Percentiles rank a stretch among this genome's conserved stretches.
Evolutionary conservation across 2,797 vertebrate genomes (phyloP).

Genomic region (Microcaecilia unicolor): DNA sequence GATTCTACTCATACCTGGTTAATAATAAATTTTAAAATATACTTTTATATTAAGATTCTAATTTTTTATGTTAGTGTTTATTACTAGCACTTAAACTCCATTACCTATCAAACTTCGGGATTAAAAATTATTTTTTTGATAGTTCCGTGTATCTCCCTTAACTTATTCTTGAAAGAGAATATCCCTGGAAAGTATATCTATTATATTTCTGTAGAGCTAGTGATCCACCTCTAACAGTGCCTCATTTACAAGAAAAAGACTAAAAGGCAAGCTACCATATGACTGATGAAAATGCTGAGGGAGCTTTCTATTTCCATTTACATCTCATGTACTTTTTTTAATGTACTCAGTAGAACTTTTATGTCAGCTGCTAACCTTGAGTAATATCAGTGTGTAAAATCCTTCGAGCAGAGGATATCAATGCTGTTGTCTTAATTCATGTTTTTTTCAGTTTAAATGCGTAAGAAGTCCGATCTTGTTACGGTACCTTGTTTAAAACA

Average conservation of each 20-base stretch:
- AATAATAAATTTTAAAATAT: too few species aligned
- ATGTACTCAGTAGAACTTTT: conserved; percentile 51
- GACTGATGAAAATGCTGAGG: conserved; percentile 59
- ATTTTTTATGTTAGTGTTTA: conserved; percentile 22
- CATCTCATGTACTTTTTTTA: conserved; percentile 57
- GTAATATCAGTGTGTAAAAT: conserved; percentile 34
- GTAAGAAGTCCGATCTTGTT: conserved; percentile 23
- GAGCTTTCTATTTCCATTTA: conserved; percentile 55
- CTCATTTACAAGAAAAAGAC: conserved; percentile 57
- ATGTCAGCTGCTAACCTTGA: conserved; percentile 39
- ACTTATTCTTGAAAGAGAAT: conserved; percentile 42
- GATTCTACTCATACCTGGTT: conserved; percentile 6
- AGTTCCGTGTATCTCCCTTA: conserved; percentile 31
- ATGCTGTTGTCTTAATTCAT: conserved; percentile 22
- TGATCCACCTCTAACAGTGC: conserved; percentile 47
- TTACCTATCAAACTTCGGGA: conserved; percentile 31
- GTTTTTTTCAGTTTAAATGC: conserved; percentile 40
- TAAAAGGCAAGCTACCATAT: conserved; percentile 63
- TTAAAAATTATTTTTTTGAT: too few species aligned
- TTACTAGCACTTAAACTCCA: conserved; percentile 26
- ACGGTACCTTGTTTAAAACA: conserved; percentile 22
- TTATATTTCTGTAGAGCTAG: conserved; percentile 42
- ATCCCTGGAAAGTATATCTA: conserved; percentile 32
- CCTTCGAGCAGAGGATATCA: conserved; percentile 20
- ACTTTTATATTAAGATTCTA: conserved; percentile 18